Evolutionary conservation across 2,113 vertebrate species (phyloP).

Genomic region (Phalacrocorax aristotelis): DNA sequence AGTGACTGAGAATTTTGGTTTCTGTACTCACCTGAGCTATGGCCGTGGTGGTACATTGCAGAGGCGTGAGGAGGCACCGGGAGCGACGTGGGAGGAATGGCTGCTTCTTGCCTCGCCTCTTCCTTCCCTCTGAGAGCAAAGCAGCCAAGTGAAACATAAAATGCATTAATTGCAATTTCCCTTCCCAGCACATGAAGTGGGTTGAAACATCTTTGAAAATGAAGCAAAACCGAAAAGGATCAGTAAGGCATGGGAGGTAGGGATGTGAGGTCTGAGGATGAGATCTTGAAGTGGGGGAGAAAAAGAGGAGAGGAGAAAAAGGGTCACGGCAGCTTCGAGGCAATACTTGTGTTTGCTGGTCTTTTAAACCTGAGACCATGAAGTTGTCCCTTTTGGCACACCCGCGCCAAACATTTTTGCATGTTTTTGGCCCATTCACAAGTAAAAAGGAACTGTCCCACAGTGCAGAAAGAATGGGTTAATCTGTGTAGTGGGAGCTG

Average conservation of each 20-base stretch:
- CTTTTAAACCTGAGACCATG: not conserved
- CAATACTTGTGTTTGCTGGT: not conserved
- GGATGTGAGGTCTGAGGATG: not conserved
- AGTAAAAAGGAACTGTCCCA: not conserved
- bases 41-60: fast-evolving
- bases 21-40: not conserved
- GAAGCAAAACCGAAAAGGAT: not conserved
- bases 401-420: not conserved
- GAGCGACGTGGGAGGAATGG: not conserved
- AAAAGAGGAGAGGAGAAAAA: not conserved
- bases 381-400: not conserved
- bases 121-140: not conserved
- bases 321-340: fast-evolving
- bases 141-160: not conserved
- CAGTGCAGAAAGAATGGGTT: not conserved
- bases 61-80: not conserved
- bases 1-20: not conserved
- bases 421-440: not conserved
- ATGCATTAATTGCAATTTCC: not conserved
- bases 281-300: not conserved
- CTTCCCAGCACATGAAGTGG: not conserved
- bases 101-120: not conserved
- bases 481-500: not conserved
- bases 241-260: not conserved
- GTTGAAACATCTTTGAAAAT: not conserved